Evolutionary conservation across 2,888 invertebrate species (phyloP).

Genomic region (Andrena haemorrhoa): DNA sequence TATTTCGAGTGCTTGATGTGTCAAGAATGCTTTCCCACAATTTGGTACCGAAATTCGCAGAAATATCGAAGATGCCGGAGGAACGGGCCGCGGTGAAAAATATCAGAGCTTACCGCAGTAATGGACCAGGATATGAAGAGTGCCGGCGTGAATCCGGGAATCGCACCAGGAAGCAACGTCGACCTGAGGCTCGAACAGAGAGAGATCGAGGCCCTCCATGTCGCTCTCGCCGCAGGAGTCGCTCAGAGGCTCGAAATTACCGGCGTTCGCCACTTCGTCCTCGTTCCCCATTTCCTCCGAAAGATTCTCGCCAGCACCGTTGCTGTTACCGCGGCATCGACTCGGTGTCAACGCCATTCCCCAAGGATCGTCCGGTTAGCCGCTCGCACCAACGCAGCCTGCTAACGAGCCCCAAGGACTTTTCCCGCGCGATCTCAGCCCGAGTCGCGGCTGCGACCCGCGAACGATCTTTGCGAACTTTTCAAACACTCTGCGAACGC

Average conservation of each 20-base stretch:
- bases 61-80: not conserved
- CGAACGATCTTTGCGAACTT: not conserved
- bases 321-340: conserved; percentile 66
- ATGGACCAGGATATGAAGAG: conserved; percentile 81
- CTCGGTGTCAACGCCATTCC: conserved; percentile 74
- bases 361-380: not conserved
- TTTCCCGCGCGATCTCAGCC: not conserved
- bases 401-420: not conserved
- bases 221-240: conserved; percentile 88
- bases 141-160: conserved; percentile 82
- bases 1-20: too few species aligned
- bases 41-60: too few species aligned
- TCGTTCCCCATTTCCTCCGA: conserved; percentile 70
- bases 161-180: conserved; percentile 82
- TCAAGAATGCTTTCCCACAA: too few species aligned
- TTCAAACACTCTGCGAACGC: not conserved
- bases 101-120: conserved; percentile 81
- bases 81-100: conserved; percentile 32
- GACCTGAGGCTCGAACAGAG: conserved; percentile 88
- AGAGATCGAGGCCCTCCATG: conserved; percentile 89
- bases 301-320: conserved; percentile 56
- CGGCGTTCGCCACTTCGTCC: conserved; percentile 70
- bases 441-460: not conserved
- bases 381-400: not conserved
- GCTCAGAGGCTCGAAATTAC: conserved; percentile 87